phyloP scores from a whole-genome alignment of 2,888 invertebrate genomes.

The Heliconius charithonia region DNA sequence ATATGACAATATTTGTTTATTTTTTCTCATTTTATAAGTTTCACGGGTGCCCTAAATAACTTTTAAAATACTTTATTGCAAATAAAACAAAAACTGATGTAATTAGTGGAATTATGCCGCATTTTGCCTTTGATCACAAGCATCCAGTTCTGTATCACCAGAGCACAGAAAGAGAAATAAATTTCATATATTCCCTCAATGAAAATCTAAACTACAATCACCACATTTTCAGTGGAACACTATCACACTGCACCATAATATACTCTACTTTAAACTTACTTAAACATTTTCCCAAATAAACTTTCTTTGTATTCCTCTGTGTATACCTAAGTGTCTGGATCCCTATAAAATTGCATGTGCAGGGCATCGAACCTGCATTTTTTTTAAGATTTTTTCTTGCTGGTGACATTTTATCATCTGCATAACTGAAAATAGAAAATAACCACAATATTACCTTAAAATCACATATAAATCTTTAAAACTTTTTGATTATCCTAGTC shows the following conservation, averaged over 20 bases:
- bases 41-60: too few relatives aligned
- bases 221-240: background rate
- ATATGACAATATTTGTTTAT: background rate
- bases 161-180: background rate
- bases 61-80: too few relatives aligned
- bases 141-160: background rate
- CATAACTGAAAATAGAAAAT: constrained; percentile 59
- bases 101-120: too few relatives aligned
- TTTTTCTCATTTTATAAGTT: too few relatives aligned
- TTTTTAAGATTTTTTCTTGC: constrained; percentile 56
- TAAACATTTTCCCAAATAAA: constrained; percentile 90
- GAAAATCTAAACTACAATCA: background rate
- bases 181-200: background rate
- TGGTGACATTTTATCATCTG: constrained; percentile 67
- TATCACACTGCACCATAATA: background rate
- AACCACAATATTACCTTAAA: background rate
- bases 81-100: too few relatives aligned
- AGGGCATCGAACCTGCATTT: constrained; percentile 56
- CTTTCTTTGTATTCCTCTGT: constrained; percentile 77
- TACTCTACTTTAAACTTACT: constrained; percentile 70
- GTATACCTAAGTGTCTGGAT: constrained; percentile 63
- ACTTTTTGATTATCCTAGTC: too few relatives aligned
- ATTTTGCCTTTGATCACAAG: too few relatives aligned
- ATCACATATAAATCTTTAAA: background rate
- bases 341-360: constrained; percentile 66